A percentile compares a stretch with the other conserved stretches of the same genome.
These are phyloP conservation scores for Anastatus disparis DNA, from an alignment of 1,140 invertebrate species.

Conservation along the genomic window DNA sequence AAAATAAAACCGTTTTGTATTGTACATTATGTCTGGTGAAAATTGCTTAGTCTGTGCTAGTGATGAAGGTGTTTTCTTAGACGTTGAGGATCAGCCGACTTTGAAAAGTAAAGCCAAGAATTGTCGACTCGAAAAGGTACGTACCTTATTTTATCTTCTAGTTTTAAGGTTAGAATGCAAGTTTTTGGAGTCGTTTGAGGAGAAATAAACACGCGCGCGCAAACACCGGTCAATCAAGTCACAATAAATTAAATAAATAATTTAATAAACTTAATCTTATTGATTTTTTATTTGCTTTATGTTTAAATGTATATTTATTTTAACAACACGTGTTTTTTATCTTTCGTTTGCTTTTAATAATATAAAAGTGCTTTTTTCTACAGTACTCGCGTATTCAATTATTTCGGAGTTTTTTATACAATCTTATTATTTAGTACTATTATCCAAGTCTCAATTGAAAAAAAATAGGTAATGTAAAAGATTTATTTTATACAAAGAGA, in stretches of 20 bases:
- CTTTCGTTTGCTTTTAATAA: no score
- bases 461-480: no score
- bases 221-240: constrained; percentile 4
- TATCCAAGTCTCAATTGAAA: no score
- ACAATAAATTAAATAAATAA: background rate
- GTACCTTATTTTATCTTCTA: background rate
- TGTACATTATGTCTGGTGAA: constrained; percentile 48
- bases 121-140: constrained; percentile 57
- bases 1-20: background rate
- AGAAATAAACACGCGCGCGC: background rate
- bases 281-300: no score
- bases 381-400: no score
- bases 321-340: no score
- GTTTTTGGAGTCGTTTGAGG: background rate
- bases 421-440: no score
- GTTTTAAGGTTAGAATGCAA: constrained; percentile 30
- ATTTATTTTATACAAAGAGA: no score
- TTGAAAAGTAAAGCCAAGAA: constrained; percentile 50
- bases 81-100: constrained; percentile 49
- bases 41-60: constrained; percentile 61
- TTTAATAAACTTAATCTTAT: background rate
- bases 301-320: no score
- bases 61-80: constrained; percentile 60
- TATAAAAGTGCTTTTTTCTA: no score
- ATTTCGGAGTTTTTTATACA: no score